Conservation (phyloP, 2,113 vertebrate genomes). For the Callocephalon fimbriatum region DNA sequence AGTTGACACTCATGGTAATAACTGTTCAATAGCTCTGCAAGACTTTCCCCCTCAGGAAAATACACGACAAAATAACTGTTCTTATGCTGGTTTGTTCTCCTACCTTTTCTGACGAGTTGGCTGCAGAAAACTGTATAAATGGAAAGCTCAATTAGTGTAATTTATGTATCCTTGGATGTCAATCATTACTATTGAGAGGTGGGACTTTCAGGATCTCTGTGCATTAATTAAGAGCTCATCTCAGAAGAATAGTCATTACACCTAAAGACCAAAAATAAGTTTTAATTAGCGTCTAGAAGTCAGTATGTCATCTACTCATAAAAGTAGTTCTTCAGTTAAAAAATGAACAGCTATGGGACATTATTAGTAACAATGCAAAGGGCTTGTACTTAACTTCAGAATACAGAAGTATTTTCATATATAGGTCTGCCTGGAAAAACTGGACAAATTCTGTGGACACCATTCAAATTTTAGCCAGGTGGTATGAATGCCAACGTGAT, state of each 20-base stretch:
- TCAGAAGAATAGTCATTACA: constrained; percentile 80
- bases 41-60: constrained; percentile 17
- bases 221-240: constrained; percentile 86
- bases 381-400: neutral
- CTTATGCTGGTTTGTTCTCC: constrained; percentile 71
- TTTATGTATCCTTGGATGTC: constrained; percentile 82
- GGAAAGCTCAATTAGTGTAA: constrained; percentile 83
- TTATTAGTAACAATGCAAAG: constrained; percentile 34
- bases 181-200: constrained; percentile 83
- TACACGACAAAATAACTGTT: constrained; percentile 44
- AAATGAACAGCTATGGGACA: constrained; percentile 39
- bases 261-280: constrained; percentile 84
- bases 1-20: neutral
- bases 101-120: constrained; percentile 81
- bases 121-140: constrained; percentile 57
- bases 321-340: constrained; percentile 56
- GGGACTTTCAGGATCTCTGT: constrained; percentile 78
- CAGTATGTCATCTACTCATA: constrained; percentile 73
- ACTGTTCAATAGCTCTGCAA: constrained; percentile 31
- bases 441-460: neutral
- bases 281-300: constrained; percentile 79
- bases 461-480: neutral
- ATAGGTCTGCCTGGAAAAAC: neutral
- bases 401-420: neutral
- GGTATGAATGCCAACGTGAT: neutral